These are phyloP conservation scores for Hafferia zeledoni DNA, from an alignment of 2,797 vertebrate genomes.

Conservation along the genomic window DNA sequence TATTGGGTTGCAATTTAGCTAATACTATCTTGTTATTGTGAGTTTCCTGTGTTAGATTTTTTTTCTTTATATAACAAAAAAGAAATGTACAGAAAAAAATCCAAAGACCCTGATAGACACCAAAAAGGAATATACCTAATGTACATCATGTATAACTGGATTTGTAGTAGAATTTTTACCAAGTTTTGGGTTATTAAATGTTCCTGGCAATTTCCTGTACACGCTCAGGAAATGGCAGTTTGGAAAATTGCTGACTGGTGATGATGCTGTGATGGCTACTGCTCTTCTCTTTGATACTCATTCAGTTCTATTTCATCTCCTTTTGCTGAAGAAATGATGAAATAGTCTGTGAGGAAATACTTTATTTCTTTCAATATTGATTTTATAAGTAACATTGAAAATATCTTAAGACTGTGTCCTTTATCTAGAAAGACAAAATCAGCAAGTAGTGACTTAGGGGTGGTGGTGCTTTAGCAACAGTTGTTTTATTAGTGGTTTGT, in stretches of 20 bases:
- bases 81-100: constrained; percentile 58
- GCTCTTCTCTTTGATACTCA: background rate
- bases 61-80: constrained; percentile 14
- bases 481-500: background rate
- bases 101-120: constrained; percentile 77
- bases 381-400: constrained; percentile 30
- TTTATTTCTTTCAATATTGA: constrained; percentile 4
- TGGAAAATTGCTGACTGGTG: background rate
- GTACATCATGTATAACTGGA: constrained; percentile 55
- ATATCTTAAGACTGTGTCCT: background rate
- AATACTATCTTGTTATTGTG: background rate
- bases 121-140: constrained; percentile 68
- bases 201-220: constrained; percentile 31
- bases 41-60: background rate
- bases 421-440: constrained; percentile 18
- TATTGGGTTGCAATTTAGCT: background rate
- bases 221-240: background rate
- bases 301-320: constrained; percentile 11
- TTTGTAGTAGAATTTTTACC: constrained; percentile 6
- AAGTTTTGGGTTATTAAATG: constrained; percentile 7
- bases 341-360: constrained; percentile 20
- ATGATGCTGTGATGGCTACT: background rate
- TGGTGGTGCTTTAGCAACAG: background rate
- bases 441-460: constrained; percentile 37
- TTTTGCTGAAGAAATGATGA: constrained; percentile 47